Evolutionary conservation across 2,888 invertebrate genomes (phyloP).

Genomic region (Drosophila ezoana): DNA sequence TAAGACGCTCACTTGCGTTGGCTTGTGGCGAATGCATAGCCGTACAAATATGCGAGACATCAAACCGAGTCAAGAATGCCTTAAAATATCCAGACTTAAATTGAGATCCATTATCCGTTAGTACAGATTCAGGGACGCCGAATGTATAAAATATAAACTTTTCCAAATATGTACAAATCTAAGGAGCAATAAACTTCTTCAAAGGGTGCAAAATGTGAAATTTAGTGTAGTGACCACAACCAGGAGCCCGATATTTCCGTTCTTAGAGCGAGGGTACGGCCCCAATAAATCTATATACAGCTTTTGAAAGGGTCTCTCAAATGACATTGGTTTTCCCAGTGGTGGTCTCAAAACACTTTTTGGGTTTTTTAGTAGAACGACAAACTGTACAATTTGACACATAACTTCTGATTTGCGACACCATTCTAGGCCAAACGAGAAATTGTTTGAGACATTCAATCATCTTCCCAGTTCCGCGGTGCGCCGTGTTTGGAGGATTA

Average conservation of each 20-base stretch:
- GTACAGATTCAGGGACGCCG: too few species aligned
- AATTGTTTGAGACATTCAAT: not conserved
- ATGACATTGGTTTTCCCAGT: not conserved
- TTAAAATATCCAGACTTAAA: not conserved
- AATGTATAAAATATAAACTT: too few species aligned
- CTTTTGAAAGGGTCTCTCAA: constrained; percentile 1
- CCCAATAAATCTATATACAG: constrained; percentile 5
- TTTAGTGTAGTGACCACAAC: not conserved
- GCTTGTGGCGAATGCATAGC: not conserved
- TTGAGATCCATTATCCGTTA: not conserved
- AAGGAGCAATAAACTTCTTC: too few species aligned
- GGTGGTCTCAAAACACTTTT: not conserved
- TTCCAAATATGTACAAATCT: too few species aligned
- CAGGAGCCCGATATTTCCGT: not conserved
- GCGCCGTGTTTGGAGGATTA: constrained; percentile 1
- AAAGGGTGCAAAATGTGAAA: not conserved
- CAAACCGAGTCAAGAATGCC: not conserved
- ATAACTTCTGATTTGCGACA: not conserved
- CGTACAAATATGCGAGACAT: not conserved
- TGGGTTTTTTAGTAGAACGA: constrained; percentile 1
- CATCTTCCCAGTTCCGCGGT: not conserved
- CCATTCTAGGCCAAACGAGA: constrained; percentile 1
- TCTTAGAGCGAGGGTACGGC: not conserved
- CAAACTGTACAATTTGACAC: not conserved
- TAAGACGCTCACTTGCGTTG: not conserved